phyloP scores from a whole-genome alignment of 1,140 invertebrate genomes.

The Pentalonia nigronervosa region DNA sequence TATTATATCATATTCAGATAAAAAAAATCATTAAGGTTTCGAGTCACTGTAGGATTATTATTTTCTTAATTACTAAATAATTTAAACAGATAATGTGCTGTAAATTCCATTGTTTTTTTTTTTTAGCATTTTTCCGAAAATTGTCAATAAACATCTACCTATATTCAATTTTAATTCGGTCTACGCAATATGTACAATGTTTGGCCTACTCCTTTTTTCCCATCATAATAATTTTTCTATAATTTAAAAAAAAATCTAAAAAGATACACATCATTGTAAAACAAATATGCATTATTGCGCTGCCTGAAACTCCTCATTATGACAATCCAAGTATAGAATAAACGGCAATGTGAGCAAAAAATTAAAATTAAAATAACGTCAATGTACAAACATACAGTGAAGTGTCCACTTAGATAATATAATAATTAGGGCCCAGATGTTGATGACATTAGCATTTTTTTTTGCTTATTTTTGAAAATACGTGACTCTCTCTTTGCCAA shows the following conservation, averaged over 20 bases:
- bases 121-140: not conserved
- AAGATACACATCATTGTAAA: not conserved
- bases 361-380: not conserved
- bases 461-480: not conserved
- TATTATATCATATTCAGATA: too few relatives aligned
- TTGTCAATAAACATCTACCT: not conserved
- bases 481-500: not conserved
- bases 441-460: not conserved
- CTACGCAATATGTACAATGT: not conserved
- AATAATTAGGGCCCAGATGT: not conserved
- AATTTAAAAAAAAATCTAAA: not conserved
- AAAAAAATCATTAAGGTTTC: not conserved
- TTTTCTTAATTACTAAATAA: not conserved
- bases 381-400: not conserved
- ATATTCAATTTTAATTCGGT: not conserved
- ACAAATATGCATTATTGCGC: not conserved
- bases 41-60: not conserved
- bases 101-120: not conserved
- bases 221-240: not conserved
- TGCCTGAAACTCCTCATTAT: not conserved
- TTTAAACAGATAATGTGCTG: not conserved
- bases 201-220: not conserved
- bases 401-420: conserved; percentile 15
- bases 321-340: not conserved
- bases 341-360: not conserved